Percentiles rank a stretch among this genome's conserved stretches.
Evolutionary conservation across 2,113 vertebrate species (phyloP).

Genomic region (Xenopus borealis): DNA sequence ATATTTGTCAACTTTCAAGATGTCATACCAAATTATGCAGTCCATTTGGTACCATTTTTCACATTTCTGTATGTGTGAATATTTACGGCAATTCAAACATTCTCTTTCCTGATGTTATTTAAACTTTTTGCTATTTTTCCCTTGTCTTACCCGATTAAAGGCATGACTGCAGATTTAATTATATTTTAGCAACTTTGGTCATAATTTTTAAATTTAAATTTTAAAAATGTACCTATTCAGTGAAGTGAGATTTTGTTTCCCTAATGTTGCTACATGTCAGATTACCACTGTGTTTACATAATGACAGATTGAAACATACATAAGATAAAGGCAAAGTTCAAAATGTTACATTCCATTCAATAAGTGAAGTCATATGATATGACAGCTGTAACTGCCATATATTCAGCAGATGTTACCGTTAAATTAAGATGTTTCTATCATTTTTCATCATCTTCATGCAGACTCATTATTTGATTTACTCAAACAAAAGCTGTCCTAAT

Average conservation of each 20-base stretch:
- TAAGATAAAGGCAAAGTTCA: conserved; percentile 2
- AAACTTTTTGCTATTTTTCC: too few relatives aligned
- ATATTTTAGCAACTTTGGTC: too few relatives aligned
- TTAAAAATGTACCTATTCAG: too few relatives aligned
- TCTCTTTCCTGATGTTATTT: too few relatives aligned
- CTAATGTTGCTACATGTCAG: neutral
- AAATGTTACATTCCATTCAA: conserved; percentile 14
- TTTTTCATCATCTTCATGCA: conserved; percentile 12
- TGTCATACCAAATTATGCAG: too few relatives aligned
- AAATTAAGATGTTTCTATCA: conserved; percentile 21
- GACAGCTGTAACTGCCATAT: conserved; percentile 12
- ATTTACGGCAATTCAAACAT: too few relatives aligned
- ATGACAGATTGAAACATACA: conserved; percentile 3
- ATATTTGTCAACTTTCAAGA: too few relatives aligned
- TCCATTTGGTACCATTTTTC: too few relatives aligned
- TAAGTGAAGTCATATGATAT: conserved; percentile 19
- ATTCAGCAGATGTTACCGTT: conserved; percentile 34
- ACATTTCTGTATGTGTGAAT: too few relatives aligned
- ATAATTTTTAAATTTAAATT: too few relatives aligned
- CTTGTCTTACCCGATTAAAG: too few relatives aligned
- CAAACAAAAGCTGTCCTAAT: conserved; percentile 12
- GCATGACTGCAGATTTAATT: too few relatives aligned
- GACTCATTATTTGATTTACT: conserved; percentile 16
- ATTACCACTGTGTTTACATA: conserved; percentile 22
- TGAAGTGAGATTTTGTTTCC: neutral